phyloP scores from a whole-genome alignment of 2,888 invertebrate genomes.

The Leptopilina drosophilae region DNA sequence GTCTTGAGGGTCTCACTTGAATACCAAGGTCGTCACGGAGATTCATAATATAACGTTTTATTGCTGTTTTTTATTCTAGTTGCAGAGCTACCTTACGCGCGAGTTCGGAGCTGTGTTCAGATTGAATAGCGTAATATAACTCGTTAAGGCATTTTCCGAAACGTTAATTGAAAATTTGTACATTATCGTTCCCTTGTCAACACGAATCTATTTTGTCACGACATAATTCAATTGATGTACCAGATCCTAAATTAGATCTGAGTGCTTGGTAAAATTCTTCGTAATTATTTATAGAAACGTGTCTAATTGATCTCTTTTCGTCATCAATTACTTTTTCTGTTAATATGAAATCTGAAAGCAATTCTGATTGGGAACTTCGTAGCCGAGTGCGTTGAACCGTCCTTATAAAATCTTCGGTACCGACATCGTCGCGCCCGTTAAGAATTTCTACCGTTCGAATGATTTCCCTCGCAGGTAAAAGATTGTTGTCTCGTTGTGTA shows the following conservation, averaged over 20 bases:
- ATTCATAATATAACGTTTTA: constrained; percentile 4
- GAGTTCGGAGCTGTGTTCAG: neutral
- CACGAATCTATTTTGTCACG: neutral
- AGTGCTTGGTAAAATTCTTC: neutral
- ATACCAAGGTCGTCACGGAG: neutral
- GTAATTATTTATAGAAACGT: neutral
- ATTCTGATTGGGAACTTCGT: neutral
- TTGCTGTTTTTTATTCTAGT: neutral
- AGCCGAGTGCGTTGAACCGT: neutral
- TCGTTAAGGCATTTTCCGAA: constrained; percentile 2
- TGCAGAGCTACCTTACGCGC: neutral
- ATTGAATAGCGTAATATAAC: neutral
- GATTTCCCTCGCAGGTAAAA: neutral
- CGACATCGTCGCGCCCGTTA: neutral
- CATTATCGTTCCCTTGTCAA: neutral
- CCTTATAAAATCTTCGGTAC: neutral
- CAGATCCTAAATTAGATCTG: neutral
- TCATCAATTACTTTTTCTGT: neutral
- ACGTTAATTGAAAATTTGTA: constrained; percentile 2
- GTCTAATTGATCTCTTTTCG: neutral
- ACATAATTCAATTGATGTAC: neutral
- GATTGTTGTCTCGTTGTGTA: too few species aligned
- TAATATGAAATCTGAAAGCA: neutral
- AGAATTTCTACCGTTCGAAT: neutral
- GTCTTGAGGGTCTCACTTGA: neutral